A percentile compares a stretch with the other conserved stretches of the same genome.
These are phyloP conservation scores for Buathra laborator DNA, from an alignment of 2,888 invertebrate species.

Conservation along the genomic window DNA sequence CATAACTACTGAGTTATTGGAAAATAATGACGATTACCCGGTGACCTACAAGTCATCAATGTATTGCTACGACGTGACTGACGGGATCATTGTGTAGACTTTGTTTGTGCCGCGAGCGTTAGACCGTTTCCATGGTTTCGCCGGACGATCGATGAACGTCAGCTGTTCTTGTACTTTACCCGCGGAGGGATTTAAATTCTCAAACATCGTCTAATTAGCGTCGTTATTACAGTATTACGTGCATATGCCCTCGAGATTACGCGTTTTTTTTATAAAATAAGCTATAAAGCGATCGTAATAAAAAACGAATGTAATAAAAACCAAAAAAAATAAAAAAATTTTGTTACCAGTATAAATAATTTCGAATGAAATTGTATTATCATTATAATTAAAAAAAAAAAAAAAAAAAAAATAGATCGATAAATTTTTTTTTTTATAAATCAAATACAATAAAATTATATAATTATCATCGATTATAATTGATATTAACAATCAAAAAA, in stretches of 20 bases:
- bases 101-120: conserved; percentile 61
- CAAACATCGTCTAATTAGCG: not conserved
- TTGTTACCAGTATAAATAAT: no score
- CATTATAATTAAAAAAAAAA: no score
- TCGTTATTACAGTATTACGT: not conserved
- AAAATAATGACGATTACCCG: conserved; percentile 39
- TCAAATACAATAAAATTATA: no score
- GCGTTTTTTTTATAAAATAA: no score
- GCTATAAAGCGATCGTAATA: no score
- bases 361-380: no score
- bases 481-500: not conserved
- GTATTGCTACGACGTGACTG: conserved; percentile 42
- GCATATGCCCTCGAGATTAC: no score
- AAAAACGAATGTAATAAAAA: no score
- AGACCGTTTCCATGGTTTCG: conserved; percentile 49
- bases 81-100: conserved; percentile 29
- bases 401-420: not conserved
- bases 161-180: conserved; percentile 54
- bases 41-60: conserved; percentile 51
- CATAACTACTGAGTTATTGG: conserved; percentile 28
- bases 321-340: no score
- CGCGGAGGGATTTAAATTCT: conserved; percentile 38
- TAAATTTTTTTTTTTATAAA: no score
- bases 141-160: conserved; percentile 52
- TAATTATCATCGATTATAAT: no score